These are phyloP conservation scores for Ctenochaetus hawaiiensis DNA, from an alignment of 2,797 vertebrate genomes.

Conservation along the genomic window DNA sequence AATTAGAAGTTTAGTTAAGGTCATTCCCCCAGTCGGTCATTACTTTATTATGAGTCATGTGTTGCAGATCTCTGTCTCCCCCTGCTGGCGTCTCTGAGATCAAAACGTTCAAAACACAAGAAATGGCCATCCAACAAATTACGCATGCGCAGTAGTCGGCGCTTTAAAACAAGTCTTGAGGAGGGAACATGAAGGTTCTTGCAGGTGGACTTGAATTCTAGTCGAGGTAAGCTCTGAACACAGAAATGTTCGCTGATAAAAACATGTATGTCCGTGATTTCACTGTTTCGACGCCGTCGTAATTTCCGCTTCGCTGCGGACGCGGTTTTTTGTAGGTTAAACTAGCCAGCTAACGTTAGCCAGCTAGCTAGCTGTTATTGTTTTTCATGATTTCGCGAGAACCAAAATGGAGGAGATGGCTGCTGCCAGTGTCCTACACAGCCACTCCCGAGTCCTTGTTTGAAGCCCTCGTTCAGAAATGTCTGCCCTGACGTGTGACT, in stretches of 20 bases:
- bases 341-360: conserved; percentile 71
- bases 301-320: not conserved
- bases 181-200: conserved; percentile 82
- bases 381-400: conserved; percentile 82
- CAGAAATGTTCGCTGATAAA: accelerated
- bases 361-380: conserved; percentile 83
- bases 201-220: conserved; percentile 75
- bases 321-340: conserved; percentile 19
- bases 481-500: not conserved
- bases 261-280: accelerated
- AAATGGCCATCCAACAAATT: conserved; percentile 67
- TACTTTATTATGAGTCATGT: no score
- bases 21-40: no score
- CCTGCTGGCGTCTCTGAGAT: conserved; percentile 21
- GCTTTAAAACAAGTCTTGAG: conserved; percentile 85
- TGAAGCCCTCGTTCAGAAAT: conserved; percentile 38
- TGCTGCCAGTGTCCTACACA: conserved; percentile 69
- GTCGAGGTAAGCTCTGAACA: conserved; percentile 74
- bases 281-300: not conserved
- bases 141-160: conserved; percentile 80
- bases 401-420: conserved; percentile 85
- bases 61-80: conserved; percentile 27
- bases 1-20: no score
- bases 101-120: conserved; percentile 60
- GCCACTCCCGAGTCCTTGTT: conserved; percentile 78